Conservation (phyloP, 2,888 invertebrate species). For the Drosophila crucigera region DNA sequence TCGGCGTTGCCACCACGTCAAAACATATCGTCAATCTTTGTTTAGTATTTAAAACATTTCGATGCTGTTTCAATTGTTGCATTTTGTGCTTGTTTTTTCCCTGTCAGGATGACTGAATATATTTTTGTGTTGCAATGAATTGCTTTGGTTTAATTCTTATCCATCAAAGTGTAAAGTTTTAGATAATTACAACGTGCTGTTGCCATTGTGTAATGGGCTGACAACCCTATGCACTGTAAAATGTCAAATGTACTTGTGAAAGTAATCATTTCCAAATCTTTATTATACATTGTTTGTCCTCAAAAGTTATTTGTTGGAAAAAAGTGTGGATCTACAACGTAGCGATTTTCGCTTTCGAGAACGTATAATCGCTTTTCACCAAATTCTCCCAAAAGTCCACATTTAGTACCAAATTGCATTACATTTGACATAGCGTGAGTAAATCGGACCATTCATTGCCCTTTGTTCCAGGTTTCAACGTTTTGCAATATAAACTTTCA, state of each 20-base stretch:
- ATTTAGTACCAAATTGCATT: slow-evolving; percentile 24
- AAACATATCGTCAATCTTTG: background rate
- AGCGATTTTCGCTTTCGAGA: slow-evolving; percentile 10
- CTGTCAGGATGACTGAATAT: too few species aligned
- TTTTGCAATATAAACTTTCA: slow-evolving; percentile 25
- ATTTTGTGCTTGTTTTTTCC: background rate
- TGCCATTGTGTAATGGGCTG: slow-evolving; percentile 9
- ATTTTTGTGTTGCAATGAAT: background rate
- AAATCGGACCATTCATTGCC: slow-evolving; percentile 53
- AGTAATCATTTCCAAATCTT: slow-evolving; percentile 59
- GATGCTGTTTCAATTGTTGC: background rate
- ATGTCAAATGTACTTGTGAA: slow-evolving; percentile 62
- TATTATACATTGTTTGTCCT: slow-evolving; percentile 45
- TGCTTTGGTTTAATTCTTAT: background rate
- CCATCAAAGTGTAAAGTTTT: background rate
- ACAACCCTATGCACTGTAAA: slow-evolving; percentile 39
- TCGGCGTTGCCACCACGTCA: slow-evolving; percentile 20
- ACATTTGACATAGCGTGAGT: slow-evolving; percentile 31
- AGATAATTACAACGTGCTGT: background rate
- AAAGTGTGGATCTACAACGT: slow-evolving; percentile 38
- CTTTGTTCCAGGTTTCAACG: slow-evolving; percentile 72
- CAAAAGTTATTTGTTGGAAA: slow-evolving; percentile 32
- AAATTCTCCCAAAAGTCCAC: slow-evolving; percentile 11
- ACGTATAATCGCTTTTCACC: slow-evolving; percentile 9
- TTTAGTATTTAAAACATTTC: background rate